These are phyloP conservation scores for Hippotragus niger DNA, from an alignment of 2,113 vertebrate genomes.

Conservation along the genomic window DNA sequence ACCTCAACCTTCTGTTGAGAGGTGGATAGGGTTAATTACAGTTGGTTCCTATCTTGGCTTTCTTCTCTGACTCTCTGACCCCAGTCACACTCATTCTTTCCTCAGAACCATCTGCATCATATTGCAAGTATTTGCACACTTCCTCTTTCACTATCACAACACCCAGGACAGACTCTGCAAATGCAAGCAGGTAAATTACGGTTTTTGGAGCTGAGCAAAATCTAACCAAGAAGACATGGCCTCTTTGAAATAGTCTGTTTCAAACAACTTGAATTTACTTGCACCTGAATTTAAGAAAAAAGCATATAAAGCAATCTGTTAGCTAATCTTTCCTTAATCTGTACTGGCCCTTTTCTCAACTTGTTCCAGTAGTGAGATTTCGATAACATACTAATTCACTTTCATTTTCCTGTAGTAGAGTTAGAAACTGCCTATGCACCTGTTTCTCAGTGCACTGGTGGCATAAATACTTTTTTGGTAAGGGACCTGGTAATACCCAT, in stretches of 20 bases:
- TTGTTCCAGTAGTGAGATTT: background rate
- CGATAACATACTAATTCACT: background rate
- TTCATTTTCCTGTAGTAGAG: background rate
- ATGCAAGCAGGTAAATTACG: background rate
- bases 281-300: background rate
- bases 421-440: background rate
- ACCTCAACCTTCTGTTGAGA: background rate
- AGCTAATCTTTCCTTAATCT: background rate
- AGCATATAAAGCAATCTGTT: background rate
- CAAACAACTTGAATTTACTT: background rate
- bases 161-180: background rate
- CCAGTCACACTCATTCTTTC: background rate
- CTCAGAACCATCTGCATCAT: background rate
- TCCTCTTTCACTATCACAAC: background rate
- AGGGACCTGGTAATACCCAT: background rate
- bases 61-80: background rate
- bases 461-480: background rate
- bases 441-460: background rate
- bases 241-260: background rate
- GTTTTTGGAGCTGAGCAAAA: background rate
- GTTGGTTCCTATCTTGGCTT: background rate
- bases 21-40: too few species aligned
- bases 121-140: background rate
- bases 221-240: background rate
- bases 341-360: background rate